These are phyloP conservation scores for Heliconius ethilla DNA, from an alignment of 2,888 invertebrate species.

Conservation along the genomic window DNA sequence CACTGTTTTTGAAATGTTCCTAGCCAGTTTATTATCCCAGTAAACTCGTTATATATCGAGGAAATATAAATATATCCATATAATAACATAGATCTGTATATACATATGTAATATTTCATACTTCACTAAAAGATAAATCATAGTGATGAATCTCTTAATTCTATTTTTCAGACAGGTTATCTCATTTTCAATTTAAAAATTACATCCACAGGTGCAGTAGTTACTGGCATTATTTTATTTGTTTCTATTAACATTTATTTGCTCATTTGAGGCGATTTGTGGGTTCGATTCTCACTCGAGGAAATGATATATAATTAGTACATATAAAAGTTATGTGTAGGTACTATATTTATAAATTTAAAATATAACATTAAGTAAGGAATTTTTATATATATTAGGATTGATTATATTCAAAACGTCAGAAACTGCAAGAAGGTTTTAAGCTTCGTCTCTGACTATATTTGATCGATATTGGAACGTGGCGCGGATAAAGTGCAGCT, in stretches of 20 bases:
- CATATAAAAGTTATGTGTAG: too few species aligned
- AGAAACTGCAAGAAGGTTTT: constrained; percentile 12
- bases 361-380: not conserved
- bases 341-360: too few species aligned
- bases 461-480: constrained; percentile 20
- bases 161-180: not conserved
- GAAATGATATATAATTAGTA: too few species aligned
- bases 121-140: not conserved
- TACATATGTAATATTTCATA: not conserved
- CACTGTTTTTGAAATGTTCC: constrained; percentile 32
- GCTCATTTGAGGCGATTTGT: too few species aligned
- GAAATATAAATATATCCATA: constrained; percentile 12
- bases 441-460: not conserved
- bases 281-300: too few species aligned
- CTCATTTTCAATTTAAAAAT: not conserved
- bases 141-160: constrained; percentile 1
- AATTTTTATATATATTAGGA: not conserved
- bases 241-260: too few species aligned
- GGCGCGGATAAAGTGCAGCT: constrained; percentile 28
- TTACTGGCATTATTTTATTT: too few species aligned
- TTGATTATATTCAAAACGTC: not conserved
- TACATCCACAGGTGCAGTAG: too few species aligned
- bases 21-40: constrained; percentile 15
- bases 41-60: constrained; percentile 4
- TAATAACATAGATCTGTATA: not conserved